Evolutionary conservation across 2,888 invertebrate species (phyloP).

Genomic region (Aphodius sticticus): DNA sequence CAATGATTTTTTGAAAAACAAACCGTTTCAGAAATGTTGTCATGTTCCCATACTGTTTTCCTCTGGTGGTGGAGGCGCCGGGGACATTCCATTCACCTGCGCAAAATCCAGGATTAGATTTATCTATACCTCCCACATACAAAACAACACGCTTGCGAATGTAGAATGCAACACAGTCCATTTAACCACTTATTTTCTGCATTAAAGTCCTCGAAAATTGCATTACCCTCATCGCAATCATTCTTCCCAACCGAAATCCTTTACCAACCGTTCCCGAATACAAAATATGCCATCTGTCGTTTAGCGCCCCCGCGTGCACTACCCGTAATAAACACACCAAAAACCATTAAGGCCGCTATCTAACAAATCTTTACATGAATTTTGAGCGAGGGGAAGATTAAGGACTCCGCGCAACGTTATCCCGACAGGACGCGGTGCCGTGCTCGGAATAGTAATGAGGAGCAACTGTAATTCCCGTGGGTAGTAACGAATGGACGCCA

Average conservation of each 20-base stretch:
- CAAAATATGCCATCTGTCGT: not conserved
- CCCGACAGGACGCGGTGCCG: slow-evolving; percentile 9
- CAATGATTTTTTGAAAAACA: too few relatives aligned
- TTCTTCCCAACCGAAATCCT: not conserved
- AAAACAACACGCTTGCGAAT: too few relatives aligned
- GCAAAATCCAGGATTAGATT: too few relatives aligned
- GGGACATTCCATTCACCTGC: too few relatives aligned
- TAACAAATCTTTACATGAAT: slow-evolving; percentile 8
- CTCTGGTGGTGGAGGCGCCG: too few relatives aligned
- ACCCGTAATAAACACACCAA: not conserved
- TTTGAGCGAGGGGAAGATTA: slow-evolving; percentile 23
- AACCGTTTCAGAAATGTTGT: too few relatives aligned
- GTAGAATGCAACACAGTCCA: too few relatives aligned
- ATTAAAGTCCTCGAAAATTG: not conserved
- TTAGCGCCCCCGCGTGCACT: not conserved
- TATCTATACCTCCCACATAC: too few relatives aligned
- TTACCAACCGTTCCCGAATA: not conserved
- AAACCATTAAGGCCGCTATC: slow-evolving; percentile 9
- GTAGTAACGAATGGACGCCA: slow-evolving; percentile 4
- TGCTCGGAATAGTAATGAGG: slow-evolving; percentile 32
- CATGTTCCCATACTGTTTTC: too few relatives aligned
- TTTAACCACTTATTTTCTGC: too few relatives aligned
- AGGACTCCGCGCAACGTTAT: slow-evolving; percentile 12
- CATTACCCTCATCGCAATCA: not conserved
- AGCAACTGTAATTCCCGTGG: not conserved